These are phyloP conservation scores for Butastur rufipennis DNA, from an alignment of 2,113 vertebrate genomes.

Conservation along the genomic window DNA sequence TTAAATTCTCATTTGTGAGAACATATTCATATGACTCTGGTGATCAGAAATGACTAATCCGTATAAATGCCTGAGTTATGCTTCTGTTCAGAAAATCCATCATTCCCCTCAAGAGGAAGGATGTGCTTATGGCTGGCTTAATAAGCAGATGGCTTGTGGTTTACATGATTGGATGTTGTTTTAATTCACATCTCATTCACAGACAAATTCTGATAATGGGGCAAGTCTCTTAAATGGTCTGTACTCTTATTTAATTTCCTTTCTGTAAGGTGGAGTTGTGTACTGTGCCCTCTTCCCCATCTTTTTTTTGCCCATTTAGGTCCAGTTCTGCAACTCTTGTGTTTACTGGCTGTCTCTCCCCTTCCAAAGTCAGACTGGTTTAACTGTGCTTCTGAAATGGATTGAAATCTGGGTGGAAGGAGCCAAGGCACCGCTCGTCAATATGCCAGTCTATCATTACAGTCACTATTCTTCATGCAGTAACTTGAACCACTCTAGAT, in stretches of 20 bases:
- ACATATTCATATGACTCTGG: background rate
- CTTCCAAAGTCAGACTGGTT: background rate
- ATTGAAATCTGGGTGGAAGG: background rate
- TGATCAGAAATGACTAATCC: background rate
- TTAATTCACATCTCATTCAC: background rate
- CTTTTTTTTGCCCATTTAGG: background rate
- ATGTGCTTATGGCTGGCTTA: background rate
- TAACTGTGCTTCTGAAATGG: background rate
- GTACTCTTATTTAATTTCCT: background rate
- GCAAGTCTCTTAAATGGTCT: background rate
- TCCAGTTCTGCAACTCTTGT: background rate
- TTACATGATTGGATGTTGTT: background rate
- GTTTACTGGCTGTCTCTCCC: background rate
- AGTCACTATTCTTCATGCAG: background rate
- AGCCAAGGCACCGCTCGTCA: background rate
- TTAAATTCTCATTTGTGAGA: background rate
- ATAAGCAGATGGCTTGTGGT: background rate
- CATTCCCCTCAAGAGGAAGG: background rate
- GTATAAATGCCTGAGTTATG: background rate
- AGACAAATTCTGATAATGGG: background rate
- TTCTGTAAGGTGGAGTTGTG: background rate
- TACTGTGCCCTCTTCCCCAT: background rate
- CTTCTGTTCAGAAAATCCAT: background rate
- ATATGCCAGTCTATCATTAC: rapidly evolving
- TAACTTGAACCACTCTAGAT: background rate